Evolutionary conservation across 2,888 invertebrate species (phyloP).

Genomic region (Scaptomyza parva): DNA sequence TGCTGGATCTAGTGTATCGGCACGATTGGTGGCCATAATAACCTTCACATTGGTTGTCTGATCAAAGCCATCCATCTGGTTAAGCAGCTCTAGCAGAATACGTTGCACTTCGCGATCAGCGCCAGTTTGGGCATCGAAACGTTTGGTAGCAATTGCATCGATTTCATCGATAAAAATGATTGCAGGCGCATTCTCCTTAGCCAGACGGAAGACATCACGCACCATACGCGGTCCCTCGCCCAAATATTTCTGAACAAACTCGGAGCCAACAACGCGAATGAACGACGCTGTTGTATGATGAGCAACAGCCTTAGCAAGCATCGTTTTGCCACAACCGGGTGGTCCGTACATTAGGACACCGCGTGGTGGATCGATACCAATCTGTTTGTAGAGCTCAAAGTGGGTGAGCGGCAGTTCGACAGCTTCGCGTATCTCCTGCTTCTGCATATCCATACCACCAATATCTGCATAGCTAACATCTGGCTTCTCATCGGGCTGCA

Average conservation of each 20-base stretch:
- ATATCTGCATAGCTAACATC: constrained; percentile 99
- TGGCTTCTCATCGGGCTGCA: constrained; percentile 98
- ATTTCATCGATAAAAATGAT: constrained; percentile 99
- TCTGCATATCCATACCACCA: constrained; percentile 99
- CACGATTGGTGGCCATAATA: constrained; percentile 98
- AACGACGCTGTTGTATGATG: constrained; percentile 99
- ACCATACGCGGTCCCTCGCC: constrained; percentile 99
- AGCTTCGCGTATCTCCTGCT: constrained; percentile 99
- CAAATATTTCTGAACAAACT: constrained; percentile 99
- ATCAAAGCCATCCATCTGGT: constrained; percentile 99
- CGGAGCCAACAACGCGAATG: constrained; percentile 99
- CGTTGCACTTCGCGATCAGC: constrained; percentile 99
- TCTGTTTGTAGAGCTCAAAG: constrained; percentile 99
- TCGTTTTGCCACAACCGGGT: constrained; percentile 99
- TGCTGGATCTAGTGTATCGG: constrained; percentile 99
- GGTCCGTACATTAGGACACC: constrained; percentile 99
- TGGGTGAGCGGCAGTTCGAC: constrained; percentile 99
- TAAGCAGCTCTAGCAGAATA: constrained; percentile 97
- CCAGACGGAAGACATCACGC: constrained; percentile 98
- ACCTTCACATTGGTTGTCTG: constrained; percentile 99
- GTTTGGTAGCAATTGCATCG: constrained; percentile 99
- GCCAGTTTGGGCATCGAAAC: constrained; percentile 99
- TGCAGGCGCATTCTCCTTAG: constrained; percentile 99
- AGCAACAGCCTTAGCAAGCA: constrained; percentile 99
- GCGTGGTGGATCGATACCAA: constrained; percentile 99